Base-by-base conservation (phyloP, 2,888 invertebrate genomes). In the Tinea trinotella region DNA sequence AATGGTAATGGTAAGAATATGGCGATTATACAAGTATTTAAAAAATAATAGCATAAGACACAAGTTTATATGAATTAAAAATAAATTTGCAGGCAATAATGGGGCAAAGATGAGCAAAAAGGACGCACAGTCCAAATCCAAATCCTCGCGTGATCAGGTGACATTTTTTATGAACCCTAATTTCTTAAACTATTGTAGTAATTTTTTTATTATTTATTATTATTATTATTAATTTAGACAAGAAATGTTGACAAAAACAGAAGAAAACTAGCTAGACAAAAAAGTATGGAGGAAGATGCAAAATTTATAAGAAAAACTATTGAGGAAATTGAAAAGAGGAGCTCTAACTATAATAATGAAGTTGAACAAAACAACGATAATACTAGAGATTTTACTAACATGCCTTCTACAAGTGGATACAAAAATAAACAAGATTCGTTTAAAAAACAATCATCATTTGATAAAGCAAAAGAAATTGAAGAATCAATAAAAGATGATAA, bases 211-310 rank as follows among this genome's bases (percentile, higher is more conserved):
- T 30, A 30, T 10, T 10, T 30, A 30, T 30, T 30, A 30, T 7
- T 30, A 15, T 36, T 53, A 44, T 48, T 36, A 49, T 56, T 18
- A 35, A 70, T 64, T 10, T 65, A 78, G 78, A 59, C 61, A 22
- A 73, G 76, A 67, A 58, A 64, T 48, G 55, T 67, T 55, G 76
- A 77, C 4, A 77, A 74, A 59, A 66, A 34, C 35, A 71, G 66
- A 63, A 69, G 62, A 59, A 76, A 69, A 59, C 64, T 83, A 20
- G 65, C 61, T n/a, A 67, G 81, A 55, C 84, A 84, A 57, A 68
- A 74, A 1, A 85, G 86, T 53, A 76, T 83, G 58, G 85, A 85
- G 67, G 84, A 84, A 67, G 85, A 85, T 55, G 85, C 85, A 0
- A 72, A 74, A 59, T 81, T 83, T 56, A 85, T 84, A 10, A 73